These are phyloP conservation scores for Tetranychus cinnabarinus DNA, from an alignment of 1,140 invertebrate genomes.

Conservation along the genomic window DNA sequence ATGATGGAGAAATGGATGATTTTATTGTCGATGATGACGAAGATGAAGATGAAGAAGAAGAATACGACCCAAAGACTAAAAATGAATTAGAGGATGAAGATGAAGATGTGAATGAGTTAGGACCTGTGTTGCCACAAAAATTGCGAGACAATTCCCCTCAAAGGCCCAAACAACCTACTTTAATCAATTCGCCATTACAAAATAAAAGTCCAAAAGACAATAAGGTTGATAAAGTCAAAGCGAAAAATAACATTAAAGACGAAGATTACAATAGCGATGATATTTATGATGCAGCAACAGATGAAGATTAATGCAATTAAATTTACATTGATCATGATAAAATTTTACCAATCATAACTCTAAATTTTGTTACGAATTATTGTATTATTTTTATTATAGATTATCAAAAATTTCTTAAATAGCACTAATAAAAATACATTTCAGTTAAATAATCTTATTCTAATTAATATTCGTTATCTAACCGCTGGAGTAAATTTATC, in stretches of 20 bases:
- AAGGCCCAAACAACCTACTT: too few species aligned
- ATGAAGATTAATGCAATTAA: conserved; percentile 10
- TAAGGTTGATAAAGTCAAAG: neutral
- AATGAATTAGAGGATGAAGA: neutral
- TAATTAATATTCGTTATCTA: too few species aligned
- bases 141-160: neutral
- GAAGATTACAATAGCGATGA: conserved; percentile 10
- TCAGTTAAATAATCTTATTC: too few species aligned
- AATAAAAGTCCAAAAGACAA: conserved; percentile 8
- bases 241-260: conserved; percentile 7
- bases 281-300: conserved; percentile 10
- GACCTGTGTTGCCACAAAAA: neutral
- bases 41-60: neutral
- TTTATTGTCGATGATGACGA: conserved; percentile 2
- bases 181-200: too few species aligned
- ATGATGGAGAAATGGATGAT: conserved; percentile 1
- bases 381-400: too few species aligned
- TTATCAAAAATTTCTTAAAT: too few species aligned
- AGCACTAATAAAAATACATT: too few species aligned
- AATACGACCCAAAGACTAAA: neutral
- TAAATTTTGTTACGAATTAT: too few species aligned
- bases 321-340: neutral
- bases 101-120: neutral
- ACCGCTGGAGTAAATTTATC: too few species aligned
- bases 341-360: too few species aligned